These are phyloP conservation scores for Tubulanus polymorphus DNA, from an alignment of 2,888 invertebrate species.

Conservation along the genomic window DNA sequence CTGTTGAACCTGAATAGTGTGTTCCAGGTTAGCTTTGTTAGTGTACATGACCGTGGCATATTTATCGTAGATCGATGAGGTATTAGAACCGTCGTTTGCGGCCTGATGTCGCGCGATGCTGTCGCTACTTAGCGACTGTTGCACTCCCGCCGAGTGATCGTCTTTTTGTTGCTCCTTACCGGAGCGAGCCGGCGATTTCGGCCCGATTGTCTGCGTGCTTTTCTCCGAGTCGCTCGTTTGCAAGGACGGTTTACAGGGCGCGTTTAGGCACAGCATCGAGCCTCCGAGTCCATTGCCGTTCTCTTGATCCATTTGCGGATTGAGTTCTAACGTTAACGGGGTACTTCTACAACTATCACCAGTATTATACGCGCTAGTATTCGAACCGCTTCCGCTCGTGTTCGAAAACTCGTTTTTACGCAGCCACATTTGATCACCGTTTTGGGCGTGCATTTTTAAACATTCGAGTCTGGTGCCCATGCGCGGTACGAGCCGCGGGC, in stretches of 20 bases:
- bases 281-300: conserved; percentile 36
- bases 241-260: conserved; percentile 16
- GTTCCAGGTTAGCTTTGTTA: conserved; percentile 65
- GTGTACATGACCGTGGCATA: conserved; percentile 67
- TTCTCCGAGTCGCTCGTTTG: conserved; percentile 43
- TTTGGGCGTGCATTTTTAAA: conserved; percentile 23
- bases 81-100: not conserved
- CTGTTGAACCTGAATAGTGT: conserved; percentile 68
- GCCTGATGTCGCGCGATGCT: not conserved
- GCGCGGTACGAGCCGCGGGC: conserved; percentile 44
- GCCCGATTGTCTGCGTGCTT: conserved; percentile 43
- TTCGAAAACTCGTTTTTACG: conserved; percentile 21
- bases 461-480: conserved; percentile 49
- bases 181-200: not conserved
- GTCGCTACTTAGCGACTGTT: not conserved
- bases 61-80: conserved; percentile 42
- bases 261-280: conserved; percentile 43
- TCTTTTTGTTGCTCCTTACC: not conserved
- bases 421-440: conserved; percentile 20
- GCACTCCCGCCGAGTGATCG: not conserved
- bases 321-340: conserved; percentile 46
- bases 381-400: conserved; percentile 61
- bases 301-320: conserved; percentile 36
- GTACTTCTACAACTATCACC: conserved; percentile 70
- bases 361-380: conserved; percentile 66